A percentile compares a stretch with the other conserved stretches of the same genome.
These are phyloP conservation scores for Dermolepida albohirtum DNA, from an alignment of 2,888 invertebrate genomes.

Conservation along the genomic window DNA sequence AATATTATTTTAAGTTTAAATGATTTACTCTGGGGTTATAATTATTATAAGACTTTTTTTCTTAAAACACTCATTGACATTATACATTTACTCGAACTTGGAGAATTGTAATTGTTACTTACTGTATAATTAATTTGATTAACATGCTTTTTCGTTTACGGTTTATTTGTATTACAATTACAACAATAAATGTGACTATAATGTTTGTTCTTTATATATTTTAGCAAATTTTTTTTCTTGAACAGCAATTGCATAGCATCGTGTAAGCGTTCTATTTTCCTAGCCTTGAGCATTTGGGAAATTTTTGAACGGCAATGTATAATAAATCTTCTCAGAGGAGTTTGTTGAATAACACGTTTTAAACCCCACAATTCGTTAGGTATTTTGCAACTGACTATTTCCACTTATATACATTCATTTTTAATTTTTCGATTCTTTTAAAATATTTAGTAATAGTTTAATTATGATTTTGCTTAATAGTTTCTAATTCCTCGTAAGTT, in stretches of 20 bases:
- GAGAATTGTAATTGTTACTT: not conserved
- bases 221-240: slow-evolving; percentile 41
- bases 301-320: slow-evolving; percentile 41
- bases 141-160: slow-evolving; percentile 16
- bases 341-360: slow-evolving; percentile 36
- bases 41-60: not conserved
- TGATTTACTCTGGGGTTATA: not conserved
- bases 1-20: slow-evolving; percentile 9
- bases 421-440: slow-evolving; percentile 45
- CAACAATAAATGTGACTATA: slow-evolving; percentile 2
- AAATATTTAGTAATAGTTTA: slow-evolving; percentile 43
- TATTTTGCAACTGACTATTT: slow-evolving; percentile 14
- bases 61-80: slow-evolving; percentile 31
- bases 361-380: slow-evolving; percentile 12
- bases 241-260: slow-evolving; percentile 43
- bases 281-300: slow-evolving; percentile 42
- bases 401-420: slow-evolving; percentile 43
- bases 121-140: slow-evolving; percentile 1
- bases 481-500: slow-evolving; percentile 44
- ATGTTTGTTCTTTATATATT: slow-evolving; percentile 25
- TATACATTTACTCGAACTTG: slow-evolving; percentile 29
- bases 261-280: slow-evolving; percentile 39
- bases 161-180: slow-evolving; percentile 35
- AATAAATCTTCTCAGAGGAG: slow-evolving; percentile 42
- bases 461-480: slow-evolving; percentile 40